These are phyloP conservation scores for Phenganax marumi DNA, from an alignment of 92 coral and sea anemone species.

Conservation along the genomic window DNA sequence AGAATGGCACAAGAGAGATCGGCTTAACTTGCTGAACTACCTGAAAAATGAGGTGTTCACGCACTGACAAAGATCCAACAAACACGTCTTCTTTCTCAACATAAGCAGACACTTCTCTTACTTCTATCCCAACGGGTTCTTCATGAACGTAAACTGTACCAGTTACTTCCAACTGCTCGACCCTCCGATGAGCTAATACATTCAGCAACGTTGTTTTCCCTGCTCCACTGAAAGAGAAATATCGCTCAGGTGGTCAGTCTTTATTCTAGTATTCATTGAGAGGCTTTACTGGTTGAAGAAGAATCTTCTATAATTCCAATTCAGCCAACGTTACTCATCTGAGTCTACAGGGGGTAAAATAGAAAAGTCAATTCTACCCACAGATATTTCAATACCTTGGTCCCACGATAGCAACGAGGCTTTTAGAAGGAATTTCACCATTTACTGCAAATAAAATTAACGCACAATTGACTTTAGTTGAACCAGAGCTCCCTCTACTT, in stretches of 20 bases:
- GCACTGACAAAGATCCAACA: constrained; percentile 85
- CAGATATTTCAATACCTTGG: constrained; percentile 54
- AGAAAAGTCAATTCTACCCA: no score
- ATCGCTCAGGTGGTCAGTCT: neutral
- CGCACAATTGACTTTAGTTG: neutral
- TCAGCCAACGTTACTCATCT: no score
- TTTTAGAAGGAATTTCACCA: constrained; percentile 74
- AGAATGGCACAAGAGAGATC: no score
- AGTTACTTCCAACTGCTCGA: constrained; percentile 72
- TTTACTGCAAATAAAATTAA: constrained; percentile 62
- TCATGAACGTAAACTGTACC: constrained; percentile 72
- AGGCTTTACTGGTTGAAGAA: neutral
- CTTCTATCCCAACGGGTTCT: constrained; percentile 62
- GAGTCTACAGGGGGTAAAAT: no score
- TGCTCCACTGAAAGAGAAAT: constrained; percentile 65
- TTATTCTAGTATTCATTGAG: neutral
- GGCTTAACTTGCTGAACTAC: constrained; percentile 28
- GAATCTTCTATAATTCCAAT: neutral
- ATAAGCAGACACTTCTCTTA: constrained; percentile 84
- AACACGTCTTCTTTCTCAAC: constrained; percentile 89
- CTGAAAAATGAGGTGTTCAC: constrained; percentile 87
- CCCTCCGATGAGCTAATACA: constrained; percentile 92
- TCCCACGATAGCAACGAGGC: constrained; percentile 88
- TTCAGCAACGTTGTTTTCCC: constrained; percentile 91
- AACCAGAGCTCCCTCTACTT: neutral